Evolutionary conservation across 2,797 vertebrate species (phyloP), one percentile per base, ranked within the genome.

Genomic region (Oreochromis mossambicus): DNA sequence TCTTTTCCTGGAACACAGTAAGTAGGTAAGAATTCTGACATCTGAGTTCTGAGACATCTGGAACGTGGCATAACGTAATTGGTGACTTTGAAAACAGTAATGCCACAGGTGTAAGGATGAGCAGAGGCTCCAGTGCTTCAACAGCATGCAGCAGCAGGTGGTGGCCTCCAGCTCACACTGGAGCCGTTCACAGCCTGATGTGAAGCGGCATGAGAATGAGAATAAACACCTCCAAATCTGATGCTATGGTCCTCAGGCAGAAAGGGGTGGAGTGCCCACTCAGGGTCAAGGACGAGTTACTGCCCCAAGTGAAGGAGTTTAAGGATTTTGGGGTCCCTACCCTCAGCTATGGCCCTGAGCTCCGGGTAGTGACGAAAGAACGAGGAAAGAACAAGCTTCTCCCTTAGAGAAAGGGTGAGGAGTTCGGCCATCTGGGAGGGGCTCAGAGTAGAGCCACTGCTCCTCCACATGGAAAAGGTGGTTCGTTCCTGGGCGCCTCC

Each of bases 371-470:
- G 52, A 21, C 1, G 2, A 38, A 38, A 38, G 38, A 38, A 38
- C 2, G 2, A 24, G 52, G 21, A 54, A 2, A 24, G 52, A 54
- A 54, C 21, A 13, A 55, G 6, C 21, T 0, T 26, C 52, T 55
- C 24, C 21, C 21, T 26, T 26, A 55, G 52, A 55, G 21, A 1
- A 0, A 2, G 52, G 21, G 12, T 26, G 21, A 55, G 14, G 52
- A 0, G 21, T 0, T 55, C 12, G 7, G 52, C 21, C 21, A 13
- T 24, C 11, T 54, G 11, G 52, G 11, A 54, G 21, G 0, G 10
- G 51, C 51, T 0, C 51, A 52, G 51, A 12, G 11, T 0, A 55
- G 32, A 34, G 32, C 32, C 2, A 2, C 32, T 34, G 14, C 52
- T 55, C 14, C 6, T 3, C 21, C 52, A 55, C 12, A 3, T 55